A percentile compares a stretch with the other conserved stretches of the same genome.
phyloP scores from a whole-genome alignment of 2,888 invertebrate genomes.

The Autographa pulchrina region DNA sequence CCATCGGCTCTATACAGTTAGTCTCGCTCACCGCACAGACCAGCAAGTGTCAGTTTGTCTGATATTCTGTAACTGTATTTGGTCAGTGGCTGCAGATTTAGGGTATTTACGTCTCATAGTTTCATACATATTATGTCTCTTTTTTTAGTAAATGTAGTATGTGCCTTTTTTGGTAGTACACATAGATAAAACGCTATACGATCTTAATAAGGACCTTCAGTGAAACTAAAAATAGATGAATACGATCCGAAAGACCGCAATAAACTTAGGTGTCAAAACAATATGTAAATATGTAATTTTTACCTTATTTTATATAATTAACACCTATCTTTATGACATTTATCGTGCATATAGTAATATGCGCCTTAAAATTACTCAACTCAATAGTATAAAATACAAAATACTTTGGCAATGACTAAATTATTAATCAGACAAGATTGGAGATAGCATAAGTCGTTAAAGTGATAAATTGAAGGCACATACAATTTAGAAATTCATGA shows the following conservation, averaged over 20 bases:
- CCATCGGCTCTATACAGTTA: neutral
- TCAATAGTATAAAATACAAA: neutral
- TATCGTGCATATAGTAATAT: neutral
- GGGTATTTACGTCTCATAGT: neutral
- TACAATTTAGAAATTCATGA: conserved; percentile 41
- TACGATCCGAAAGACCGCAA: no score
- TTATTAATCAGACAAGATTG: conserved; percentile 18
- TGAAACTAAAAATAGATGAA: no score
- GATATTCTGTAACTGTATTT: neutral
- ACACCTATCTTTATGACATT: neutral
- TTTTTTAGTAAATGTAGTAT: neutral
- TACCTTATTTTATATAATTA: neutral
- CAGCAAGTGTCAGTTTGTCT: neutral
- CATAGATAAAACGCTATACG: no score
- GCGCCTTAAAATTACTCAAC: neutral
- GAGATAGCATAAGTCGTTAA: conserved; percentile 36
- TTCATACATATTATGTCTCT: neutral
- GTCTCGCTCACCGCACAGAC: neutral
- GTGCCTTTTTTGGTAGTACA: no score
- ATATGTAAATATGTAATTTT: neutral
- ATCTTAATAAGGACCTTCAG: no score
- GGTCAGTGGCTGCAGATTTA: neutral
- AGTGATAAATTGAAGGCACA: conserved; percentile 37
- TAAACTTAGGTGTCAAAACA: no score
- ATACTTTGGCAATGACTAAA: conserved; percentile 9